Conservation (phyloP, 2,888 invertebrate species). For the Drosophila paramelanica region DNA sequence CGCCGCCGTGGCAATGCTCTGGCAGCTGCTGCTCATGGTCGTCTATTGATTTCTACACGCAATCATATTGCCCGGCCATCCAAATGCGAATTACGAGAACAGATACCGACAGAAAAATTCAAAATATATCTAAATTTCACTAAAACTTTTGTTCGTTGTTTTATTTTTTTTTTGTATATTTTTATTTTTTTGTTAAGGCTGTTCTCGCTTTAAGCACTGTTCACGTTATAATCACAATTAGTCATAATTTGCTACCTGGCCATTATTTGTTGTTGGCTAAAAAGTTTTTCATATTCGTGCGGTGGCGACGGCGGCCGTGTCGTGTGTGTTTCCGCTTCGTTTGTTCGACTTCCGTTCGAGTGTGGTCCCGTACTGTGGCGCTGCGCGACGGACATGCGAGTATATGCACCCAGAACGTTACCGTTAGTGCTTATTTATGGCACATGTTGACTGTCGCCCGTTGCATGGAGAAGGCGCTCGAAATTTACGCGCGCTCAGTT, state of each 20-base stretch:
- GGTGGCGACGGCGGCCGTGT: constrained; percentile 29
- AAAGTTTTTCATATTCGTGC: constrained; percentile 66
- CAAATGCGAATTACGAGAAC: constrained; percentile 26
- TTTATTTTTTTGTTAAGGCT: neutral
- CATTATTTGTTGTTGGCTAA: constrained; percentile 52
- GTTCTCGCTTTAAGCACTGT: constrained; percentile 15
- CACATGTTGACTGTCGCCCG: constrained; percentile 74
- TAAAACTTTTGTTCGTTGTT: too few species aligned
- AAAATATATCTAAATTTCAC: neutral
- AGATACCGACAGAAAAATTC: constrained; percentile 57
- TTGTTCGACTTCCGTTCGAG: constrained; percentile 76
- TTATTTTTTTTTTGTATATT: too few species aligned
- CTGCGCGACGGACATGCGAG: constrained; percentile 48
- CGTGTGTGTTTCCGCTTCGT: constrained; percentile 75
- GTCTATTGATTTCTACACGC: constrained; percentile 77
- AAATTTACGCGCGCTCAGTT: constrained; percentile 25
- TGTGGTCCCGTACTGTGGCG: constrained; percentile 65
- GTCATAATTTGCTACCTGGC: constrained; percentile 58
- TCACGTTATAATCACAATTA: constrained; percentile 50
- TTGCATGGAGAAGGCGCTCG: constrained; percentile 35
- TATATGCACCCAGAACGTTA: constrained; percentile 62
- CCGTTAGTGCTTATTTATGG: constrained; percentile 76
- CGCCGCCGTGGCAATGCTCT: constrained; percentile 78
- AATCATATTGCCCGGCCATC: constrained; percentile 48
- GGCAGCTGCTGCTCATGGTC: constrained; percentile 82